Evolutionary conservation across 2,797 vertebrate genomes (phyloP).

Genomic region (Sphenodon punctatus): DNA sequence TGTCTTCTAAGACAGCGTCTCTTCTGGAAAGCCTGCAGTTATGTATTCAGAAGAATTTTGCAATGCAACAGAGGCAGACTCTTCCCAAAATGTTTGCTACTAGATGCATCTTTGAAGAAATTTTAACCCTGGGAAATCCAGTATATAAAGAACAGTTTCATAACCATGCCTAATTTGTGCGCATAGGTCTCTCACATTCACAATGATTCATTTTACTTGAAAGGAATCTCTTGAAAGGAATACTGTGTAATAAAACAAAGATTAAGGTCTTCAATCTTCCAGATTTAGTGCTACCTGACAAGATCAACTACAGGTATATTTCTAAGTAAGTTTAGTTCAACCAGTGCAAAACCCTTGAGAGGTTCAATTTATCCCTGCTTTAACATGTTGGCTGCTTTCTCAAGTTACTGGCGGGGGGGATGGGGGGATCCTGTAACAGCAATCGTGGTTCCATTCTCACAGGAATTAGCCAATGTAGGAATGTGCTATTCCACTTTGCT

Average conservation of each 20-base stretch:
- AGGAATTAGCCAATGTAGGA: too few species aligned
- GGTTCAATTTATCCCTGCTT: too few species aligned
- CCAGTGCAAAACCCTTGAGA: too few species aligned
- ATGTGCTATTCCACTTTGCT: too few species aligned
- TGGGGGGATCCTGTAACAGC: too few species aligned
- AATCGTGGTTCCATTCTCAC: too few species aligned
- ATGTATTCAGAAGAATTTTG: background rate
- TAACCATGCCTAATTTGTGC: background rate
- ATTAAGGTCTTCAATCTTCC: background rate
- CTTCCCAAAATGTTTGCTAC: background rate
- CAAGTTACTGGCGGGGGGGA: too few species aligned
- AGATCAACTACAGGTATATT: too few species aligned
- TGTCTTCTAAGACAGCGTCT: background rate
- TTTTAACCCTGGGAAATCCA: background rate
- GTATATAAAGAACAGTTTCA: background rate
- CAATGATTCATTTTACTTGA: background rate
- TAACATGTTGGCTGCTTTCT: too few species aligned
- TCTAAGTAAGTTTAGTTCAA: too few species aligned
- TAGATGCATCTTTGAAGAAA: background rate
- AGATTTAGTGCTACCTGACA: background rate
- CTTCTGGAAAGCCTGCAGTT: background rate
- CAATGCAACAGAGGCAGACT: background rate
- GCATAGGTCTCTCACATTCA: background rate
- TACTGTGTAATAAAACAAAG: background rate
- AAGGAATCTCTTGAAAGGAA: too few species aligned